Percentiles rank a stretch among this genome's conserved stretches.
These are phyloP conservation scores for Gasteruption jaculator DNA, from an alignment of 2,888 invertebrate genomes.

Conservation along the genomic window DNA sequence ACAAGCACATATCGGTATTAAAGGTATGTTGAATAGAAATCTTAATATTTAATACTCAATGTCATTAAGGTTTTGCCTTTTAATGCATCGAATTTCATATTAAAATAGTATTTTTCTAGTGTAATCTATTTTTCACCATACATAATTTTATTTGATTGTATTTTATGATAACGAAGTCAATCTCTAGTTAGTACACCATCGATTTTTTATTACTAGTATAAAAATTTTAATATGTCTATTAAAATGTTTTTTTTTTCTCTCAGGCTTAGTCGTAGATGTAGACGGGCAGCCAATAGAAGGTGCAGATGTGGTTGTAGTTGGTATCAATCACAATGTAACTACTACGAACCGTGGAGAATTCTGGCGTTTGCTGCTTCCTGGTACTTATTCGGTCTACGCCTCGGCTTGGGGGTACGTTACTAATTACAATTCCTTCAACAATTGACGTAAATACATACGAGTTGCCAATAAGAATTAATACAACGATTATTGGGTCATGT, in stretches of 20 bases:
- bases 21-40: slow-evolving; percentile 51
- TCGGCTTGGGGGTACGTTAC: slow-evolving; percentile 66
- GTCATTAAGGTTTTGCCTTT: no score
- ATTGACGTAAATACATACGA: no score
- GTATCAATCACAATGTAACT: slow-evolving; percentile 74
- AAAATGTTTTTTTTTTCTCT: slow-evolving; percentile 31
- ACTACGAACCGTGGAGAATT: slow-evolving; percentile 83
- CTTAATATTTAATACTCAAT: no score
- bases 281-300: slow-evolving; percentile 63
- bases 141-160: no score
- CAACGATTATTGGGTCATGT: no score
- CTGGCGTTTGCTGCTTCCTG: slow-evolving; percentile 90
- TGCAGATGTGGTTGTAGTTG: slow-evolving; percentile 72
- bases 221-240: not conserved
- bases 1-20: slow-evolving; percentile 70
- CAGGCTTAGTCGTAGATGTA: slow-evolving; percentile 64
- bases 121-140: no score
- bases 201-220: not conserved
- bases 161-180: no score
- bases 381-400: slow-evolving; percentile 73
- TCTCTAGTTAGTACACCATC: slow-evolving; percentile 1
- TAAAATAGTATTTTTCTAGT: no score
- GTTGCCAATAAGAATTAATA: no score
- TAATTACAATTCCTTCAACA: not conserved
- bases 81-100: no score